These are phyloP conservation scores for Conistra vaccinii DNA, from an alignment of 2,888 invertebrate genomes.

Conservation along the genomic window DNA sequence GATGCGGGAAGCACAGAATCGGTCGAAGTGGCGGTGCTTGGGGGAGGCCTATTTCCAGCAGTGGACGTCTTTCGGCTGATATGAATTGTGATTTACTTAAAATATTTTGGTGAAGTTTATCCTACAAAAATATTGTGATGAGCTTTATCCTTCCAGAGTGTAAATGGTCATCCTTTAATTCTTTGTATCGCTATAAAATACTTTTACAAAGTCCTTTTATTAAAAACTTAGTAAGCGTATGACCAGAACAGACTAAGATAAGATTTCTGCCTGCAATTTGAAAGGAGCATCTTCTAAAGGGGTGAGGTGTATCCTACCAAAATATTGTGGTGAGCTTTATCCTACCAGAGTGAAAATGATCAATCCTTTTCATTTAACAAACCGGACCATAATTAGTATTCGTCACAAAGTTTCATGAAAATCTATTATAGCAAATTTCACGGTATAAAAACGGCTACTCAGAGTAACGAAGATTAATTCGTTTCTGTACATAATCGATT, in stretches of 20 bases:
- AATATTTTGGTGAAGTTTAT: too few relatives aligned
- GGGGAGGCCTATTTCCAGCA: too few relatives aligned
- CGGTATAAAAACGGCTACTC: slow-evolving; percentile 60
- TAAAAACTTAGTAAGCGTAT: neutral
- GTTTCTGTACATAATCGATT: slow-evolving; percentile 76
- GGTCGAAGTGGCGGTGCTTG: too few relatives aligned
- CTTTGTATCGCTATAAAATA: slow-evolving; percentile 8
- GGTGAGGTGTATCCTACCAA: too few relatives aligned
- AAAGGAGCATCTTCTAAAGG: neutral
- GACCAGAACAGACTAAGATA: neutral
- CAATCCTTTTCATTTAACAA: slow-evolving; percentile 14
- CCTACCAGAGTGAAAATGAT: neutral
- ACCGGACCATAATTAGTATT: slow-evolving; percentile 45
- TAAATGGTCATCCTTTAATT: too few relatives aligned
- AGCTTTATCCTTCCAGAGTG: too few relatives aligned
- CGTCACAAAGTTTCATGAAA: slow-evolving; percentile 40
- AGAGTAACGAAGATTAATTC: slow-evolving; percentile 77
- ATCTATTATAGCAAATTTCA: slow-evolving; percentile 52
- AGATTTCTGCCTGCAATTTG: neutral
- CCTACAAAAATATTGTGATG: too few relatives aligned
- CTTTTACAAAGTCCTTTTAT: neutral
- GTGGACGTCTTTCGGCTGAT: too few relatives aligned
- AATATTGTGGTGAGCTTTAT: too few relatives aligned
- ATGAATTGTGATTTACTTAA: too few relatives aligned
- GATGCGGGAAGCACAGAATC: too few relatives aligned